Evolutionary conservation across 2,113 vertebrate species (phyloP).

Genomic region (Chunga burmeisteri): DNA sequence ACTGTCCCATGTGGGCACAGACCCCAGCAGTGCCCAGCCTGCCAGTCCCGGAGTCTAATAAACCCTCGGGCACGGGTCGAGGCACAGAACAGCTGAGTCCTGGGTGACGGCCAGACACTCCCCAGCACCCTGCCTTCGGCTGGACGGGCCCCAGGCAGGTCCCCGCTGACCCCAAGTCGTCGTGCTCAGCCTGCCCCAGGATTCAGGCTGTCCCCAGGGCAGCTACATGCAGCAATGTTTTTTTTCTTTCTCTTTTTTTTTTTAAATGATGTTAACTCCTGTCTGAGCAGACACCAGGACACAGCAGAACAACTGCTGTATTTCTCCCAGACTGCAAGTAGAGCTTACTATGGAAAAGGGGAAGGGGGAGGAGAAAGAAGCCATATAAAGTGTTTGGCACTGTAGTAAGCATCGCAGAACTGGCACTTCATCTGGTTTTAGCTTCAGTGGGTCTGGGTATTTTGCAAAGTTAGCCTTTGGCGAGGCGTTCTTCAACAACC

Average conservation of each 20-base stretch:
- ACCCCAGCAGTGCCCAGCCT: not conserved
- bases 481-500: not conserved
- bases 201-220: not conserved
- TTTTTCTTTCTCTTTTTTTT: not conserved
- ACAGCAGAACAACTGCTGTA: not conserved
- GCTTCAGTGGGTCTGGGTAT: not conserved
- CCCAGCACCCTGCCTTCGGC: not conserved
- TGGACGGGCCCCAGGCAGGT: not conserved
- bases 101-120: not conserved
- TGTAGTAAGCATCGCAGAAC: not conserved
- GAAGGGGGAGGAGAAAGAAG: not conserved
- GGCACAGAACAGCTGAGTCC: fast-evolving
- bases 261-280: not conserved
- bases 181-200: not conserved
- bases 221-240: not conserved
- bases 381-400: not conserved
- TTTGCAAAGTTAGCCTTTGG: not conserved
- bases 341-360: not conserved
- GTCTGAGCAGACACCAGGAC: not conserved
- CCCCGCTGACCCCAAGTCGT: not conserved
- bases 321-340: not conserved
- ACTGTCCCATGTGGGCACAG: fast-evolving
- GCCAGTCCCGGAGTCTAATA: not conserved
- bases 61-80: not conserved
- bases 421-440: not conserved